Evolutionary conservation across 2,888 invertebrate species (phyloP).

Genomic region (Sthenelais limicola): DNA sequence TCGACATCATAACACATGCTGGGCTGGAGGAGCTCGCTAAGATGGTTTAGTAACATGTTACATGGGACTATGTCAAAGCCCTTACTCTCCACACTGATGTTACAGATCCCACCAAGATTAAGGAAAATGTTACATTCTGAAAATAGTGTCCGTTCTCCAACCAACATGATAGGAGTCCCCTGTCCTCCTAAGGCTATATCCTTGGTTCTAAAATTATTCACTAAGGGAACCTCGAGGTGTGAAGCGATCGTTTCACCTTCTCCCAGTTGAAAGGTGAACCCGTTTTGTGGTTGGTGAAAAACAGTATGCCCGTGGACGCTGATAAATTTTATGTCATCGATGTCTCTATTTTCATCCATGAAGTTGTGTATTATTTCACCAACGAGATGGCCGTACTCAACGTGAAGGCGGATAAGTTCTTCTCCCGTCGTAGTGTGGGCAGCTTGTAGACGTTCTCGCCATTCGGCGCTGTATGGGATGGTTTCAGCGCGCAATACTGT

Average conservation of each 20-base stretch:
- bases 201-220: slow-evolving; percentile 65
- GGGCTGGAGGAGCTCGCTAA: slow-evolving; percentile 54
- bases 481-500: slow-evolving; percentile 57
- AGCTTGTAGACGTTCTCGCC: slow-evolving; percentile 56
- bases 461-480: slow-evolving; percentile 56
- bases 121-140: slow-evolving; percentile 61
- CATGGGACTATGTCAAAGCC: slow-evolving; percentile 66
- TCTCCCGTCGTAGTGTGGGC: slow-evolving; percentile 55
- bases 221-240: slow-evolving; percentile 58
- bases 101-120: slow-evolving; percentile 68
- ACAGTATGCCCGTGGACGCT: slow-evolving; percentile 67
- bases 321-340: slow-evolving; percentile 54
- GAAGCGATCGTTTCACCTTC: slow-evolving; percentile 64
- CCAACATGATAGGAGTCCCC: slow-evolving; percentile 67
- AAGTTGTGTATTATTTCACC: slow-evolving; percentile 58
- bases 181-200: slow-evolving; percentile 68
- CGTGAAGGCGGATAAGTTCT: slow-evolving; percentile 61
- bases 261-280: slow-evolving; percentile 66
- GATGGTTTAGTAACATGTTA: slow-evolving; percentile 63
- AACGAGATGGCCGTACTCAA: slow-evolving; percentile 64
- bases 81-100: slow-evolving; percentile 57
- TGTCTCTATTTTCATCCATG: slow-evolving; percentile 48
- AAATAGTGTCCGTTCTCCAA: slow-evolving; percentile 64
- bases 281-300: slow-evolving; percentile 65
- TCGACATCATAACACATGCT: slow-evolving; percentile 57